Conservation (phyloP, 2,113 vertebrate species). For the Percina caprodes region DNA sequence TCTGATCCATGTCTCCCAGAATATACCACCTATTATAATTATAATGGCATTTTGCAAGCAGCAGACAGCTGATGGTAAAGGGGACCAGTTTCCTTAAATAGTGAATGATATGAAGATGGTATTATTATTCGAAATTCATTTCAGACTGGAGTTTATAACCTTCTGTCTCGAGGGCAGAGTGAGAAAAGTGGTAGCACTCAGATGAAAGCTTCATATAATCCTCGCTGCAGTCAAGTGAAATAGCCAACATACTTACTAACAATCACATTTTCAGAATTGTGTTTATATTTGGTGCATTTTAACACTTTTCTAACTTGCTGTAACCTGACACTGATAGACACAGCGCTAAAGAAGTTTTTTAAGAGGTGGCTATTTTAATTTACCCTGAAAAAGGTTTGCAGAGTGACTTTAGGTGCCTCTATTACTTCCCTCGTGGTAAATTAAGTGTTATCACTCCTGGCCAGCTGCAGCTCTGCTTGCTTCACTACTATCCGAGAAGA, state of each 20-base stretch:
- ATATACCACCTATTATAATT: slow-evolving; percentile 29
- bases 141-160: slow-evolving; percentile 42
- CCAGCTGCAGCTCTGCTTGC: slow-evolving; percentile 46
- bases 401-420: slow-evolving; percentile 12
- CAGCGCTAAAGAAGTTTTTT: slow-evolving; percentile 16
- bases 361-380: slow-evolving; percentile 11
- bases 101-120: slow-evolving; percentile 50
- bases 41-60: slow-evolving; percentile 43
- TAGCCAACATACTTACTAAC: background rate
- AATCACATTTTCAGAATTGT: background rate
- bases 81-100: slow-evolving; percentile 44
- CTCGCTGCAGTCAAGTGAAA: background rate
- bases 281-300: background rate
- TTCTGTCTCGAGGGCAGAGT: slow-evolving; percentile 10
- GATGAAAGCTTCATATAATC: background rate
- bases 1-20: slow-evolving; percentile 21
- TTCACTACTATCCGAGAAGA: slow-evolving; percentile 30
- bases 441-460: slow-evolving; percentile 57
- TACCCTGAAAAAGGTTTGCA: background rate
- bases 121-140: slow-evolving; percentile 56
- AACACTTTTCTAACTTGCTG: background rate
- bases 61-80: slow-evolving; percentile 48
- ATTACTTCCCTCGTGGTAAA: slow-evolving; percentile 27
- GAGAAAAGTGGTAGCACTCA: slow-evolving; percentile 9
- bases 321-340: background rate